Base-by-base conservation (phyloP, 2,888 invertebrate genomes). In the Osmoderma eremita region DNA sequence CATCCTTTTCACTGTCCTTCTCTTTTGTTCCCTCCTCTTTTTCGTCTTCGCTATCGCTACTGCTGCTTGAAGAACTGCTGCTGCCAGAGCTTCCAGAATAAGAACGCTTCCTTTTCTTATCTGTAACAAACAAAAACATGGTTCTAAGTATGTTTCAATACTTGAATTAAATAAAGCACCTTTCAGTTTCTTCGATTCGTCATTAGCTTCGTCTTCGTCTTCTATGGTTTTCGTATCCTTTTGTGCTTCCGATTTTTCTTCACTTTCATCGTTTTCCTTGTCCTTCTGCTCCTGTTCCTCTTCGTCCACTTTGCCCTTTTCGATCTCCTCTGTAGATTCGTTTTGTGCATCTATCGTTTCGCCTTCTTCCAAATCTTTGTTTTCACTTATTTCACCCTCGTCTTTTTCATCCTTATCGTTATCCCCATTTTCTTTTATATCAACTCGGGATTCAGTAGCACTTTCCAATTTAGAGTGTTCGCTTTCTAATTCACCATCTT, bases 31-130 rank as follows among this genome's bases (percentile, higher is more conserved):
- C 62, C 12, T 78, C 76, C 48, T 76, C 77, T 42, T 79, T 75
- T 54, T 72, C 72, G n/a, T 80, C 79, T 56, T 78, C 75, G 41
- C 82, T 80, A 3, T 77, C 75, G 15, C 71, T 62, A 3, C 86
- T 86, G 67, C 86, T 86, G 65, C 83, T 84, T 54, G 83, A 84
- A 48, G 83, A 83, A 8, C 83, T 83, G 36, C 82, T 83, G 70
- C 83, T 84, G 68, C 83, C 83, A 70, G 84, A 84, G 69, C 83
- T 84, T 36, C 84, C 84, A n/a, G 86, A 86, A 62, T 82, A 84
- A 0, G 85, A 83, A 22, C 85, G 83, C 77, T 82, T 88, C 74
- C 76, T 84, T 74, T 81, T 82, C 70, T 80, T 79, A 30, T 75
- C 77, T 73, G 2, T 24, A 17, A 20, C 6, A 48, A 61, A 45